phyloP scores from a whole-genome alignment of 2,888 invertebrate genomes.

The Myathropa florea region DNA sequence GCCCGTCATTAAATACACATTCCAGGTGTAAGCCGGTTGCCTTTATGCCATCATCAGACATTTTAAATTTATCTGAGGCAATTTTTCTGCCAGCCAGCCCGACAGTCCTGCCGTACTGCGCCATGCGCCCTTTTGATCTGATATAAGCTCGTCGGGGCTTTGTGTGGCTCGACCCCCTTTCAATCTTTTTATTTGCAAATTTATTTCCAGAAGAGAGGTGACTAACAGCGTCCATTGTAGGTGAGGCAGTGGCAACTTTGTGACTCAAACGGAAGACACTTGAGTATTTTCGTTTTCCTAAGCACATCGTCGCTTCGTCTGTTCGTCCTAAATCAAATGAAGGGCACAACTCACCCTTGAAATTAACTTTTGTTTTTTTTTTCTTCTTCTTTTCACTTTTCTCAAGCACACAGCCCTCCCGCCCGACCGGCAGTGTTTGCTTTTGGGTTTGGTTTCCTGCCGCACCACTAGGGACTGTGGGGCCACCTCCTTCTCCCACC shows the following conservation, averaged over 20 bases:
- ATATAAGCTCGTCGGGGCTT: not conserved
- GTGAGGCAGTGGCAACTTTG: not conserved
- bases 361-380: conserved; percentile 28
- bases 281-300: not conserved
- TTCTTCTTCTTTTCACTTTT: not conserved
- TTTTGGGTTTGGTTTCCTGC: conserved; percentile 4
- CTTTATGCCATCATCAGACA: conserved; percentile 17
- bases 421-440: not conserved
- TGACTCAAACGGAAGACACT: not conserved
- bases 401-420: not conserved
- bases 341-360: conserved; percentile 8
- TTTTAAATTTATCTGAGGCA: conserved; percentile 5
- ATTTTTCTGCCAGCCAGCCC: not conserved
- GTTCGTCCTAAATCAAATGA: not conserved
- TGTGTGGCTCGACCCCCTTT: not conserved
- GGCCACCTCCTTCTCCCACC: not conserved
- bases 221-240: not conserved
- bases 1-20: conserved; percentile 27
- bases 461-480: not conserved
- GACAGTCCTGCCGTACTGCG: not conserved
- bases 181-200: conserved; percentile 8
- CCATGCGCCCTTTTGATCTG: not conserved
- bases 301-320: not conserved
- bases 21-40: not conserved
- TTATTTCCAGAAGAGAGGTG: not conserved